Percentiles rank a stretch among this genome's conserved stretches.
Conservation (phyloP, 2,888 invertebrate genomes). For the Hirtodrosophila alboralis region DNA sequence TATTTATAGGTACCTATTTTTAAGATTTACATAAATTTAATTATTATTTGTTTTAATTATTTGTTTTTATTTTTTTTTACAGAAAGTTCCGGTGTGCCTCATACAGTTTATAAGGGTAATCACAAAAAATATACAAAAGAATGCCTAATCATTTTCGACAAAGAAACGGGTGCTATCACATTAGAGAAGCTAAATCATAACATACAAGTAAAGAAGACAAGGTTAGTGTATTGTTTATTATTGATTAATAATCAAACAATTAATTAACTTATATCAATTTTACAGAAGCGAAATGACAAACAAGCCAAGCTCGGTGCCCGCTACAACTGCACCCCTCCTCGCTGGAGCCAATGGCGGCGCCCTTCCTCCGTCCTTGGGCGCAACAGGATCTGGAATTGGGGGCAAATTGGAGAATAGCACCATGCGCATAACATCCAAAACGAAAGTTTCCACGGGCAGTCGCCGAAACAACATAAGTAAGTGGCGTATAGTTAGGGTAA, state of each 20-base stretch:
- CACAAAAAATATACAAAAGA: conserved; percentile 94
- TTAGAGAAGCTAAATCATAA: conserved; percentile 95
- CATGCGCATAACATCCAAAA: conserved; percentile 86
- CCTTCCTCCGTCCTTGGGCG: conserved; percentile 22
- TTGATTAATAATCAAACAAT: background rate
- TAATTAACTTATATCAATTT: background rate
- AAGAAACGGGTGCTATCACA: conserved; percentile 95
- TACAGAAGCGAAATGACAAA: conserved; percentile 81
- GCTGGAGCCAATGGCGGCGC: conserved; percentile 47
- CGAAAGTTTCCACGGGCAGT: conserved; percentile 86
- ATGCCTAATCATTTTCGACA: conserved; percentile 97
- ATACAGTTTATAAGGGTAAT: conserved; percentile 97
- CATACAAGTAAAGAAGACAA: conserved; percentile 96
- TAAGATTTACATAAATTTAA: no score
- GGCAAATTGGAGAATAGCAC: conserved; percentile 85
- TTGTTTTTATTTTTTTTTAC: conserved; percentile 45
- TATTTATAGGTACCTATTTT: conserved; percentile 3
- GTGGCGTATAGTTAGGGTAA: conserved; percentile 42
- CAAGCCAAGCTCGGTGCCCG: conserved; percentile 76
- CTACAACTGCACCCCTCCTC: conserved; percentile 34
- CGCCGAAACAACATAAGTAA: conserved; percentile 84
- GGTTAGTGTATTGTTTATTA: conserved; percentile 86
- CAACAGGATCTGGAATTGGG: conserved; percentile 12
- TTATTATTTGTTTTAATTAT: background rate
- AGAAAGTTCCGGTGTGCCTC: conserved; percentile 95